A percentile compares a stretch with the other conserved stretches of the same genome.
phyloP scores from a whole-genome alignment of 1,140 invertebrate genomes.

The Drosophila sucinea region DNA sequence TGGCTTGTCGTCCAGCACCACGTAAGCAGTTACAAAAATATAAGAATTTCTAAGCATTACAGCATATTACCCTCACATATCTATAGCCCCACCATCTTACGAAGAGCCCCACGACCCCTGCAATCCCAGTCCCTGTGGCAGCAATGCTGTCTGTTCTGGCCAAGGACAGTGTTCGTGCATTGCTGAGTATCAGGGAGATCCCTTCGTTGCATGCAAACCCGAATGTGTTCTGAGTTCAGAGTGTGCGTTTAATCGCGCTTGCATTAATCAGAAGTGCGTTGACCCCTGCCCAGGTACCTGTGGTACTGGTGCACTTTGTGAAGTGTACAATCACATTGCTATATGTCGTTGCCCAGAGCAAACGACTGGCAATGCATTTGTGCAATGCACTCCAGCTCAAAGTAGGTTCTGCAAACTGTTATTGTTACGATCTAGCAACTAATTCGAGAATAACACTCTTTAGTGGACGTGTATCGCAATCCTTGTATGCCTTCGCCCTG shows the following conservation, averaged over 20 bases:
- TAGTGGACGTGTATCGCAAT: constrained; percentile 70
- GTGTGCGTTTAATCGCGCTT: constrained; percentile 89
- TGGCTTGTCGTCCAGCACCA: constrained; percentile 85
- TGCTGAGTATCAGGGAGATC: constrained; percentile 87
- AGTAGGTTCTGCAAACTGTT: constrained; percentile 80
- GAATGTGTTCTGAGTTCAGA: constrained; percentile 93
- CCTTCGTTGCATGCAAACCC: constrained; percentile 88
- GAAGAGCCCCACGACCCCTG: constrained; percentile 85
- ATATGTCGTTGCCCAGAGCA: constrained; percentile 89
- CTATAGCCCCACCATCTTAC: constrained; percentile 48
- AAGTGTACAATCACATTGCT: constrained; percentile 91
- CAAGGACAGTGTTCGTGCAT: constrained; percentile 90
- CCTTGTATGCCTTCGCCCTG: constrained; percentile 90
- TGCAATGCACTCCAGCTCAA: constrained; percentile 82
- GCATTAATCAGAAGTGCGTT: constrained; percentile 88
- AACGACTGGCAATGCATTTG: constrained; percentile 91
- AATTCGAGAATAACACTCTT: constrained; percentile 14
- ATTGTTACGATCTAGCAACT: background rate
- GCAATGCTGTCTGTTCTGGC: constrained; percentile 88
- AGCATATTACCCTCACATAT: constrained; percentile 54
- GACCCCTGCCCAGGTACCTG: constrained; percentile 91
- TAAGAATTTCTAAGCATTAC: constrained; percentile 1
- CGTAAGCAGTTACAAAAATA: constrained; percentile 59
- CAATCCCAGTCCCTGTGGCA: constrained; percentile 74
- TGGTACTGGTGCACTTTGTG: constrained; percentile 88